Evolutionary conservation across 2,888 invertebrate species (phyloP), one percentile per base, ranked within the genome.

Genomic region (Pterostichus niger): DNA sequence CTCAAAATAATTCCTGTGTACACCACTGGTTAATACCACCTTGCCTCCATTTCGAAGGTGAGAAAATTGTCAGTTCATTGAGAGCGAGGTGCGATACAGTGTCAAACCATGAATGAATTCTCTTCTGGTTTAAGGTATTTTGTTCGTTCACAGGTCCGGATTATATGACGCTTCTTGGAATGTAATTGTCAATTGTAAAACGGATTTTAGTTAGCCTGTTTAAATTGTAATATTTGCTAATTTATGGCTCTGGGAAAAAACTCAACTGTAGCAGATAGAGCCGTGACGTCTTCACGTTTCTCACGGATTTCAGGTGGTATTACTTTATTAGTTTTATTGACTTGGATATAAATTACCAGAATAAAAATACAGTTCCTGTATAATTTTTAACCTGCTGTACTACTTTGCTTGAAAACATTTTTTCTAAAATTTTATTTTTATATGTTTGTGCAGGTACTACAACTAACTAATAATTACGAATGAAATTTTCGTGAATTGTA

Each of bases 31-130:
- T 13, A 68, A 40, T 10, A 24, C 59, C 59, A 59, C 24, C 10
- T 10, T 35, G 13, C 33, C 35, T n/a, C 35, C 10, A 44, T 71
- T 71, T 9, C 2, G 35, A 71, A 80, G 80, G 80, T 80, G 80
- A 52, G 80, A 80, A 80, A 80, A 80, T 80, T 46, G 44, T 68
- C 15, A 17, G 79, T 80, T 80, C 79, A 79, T 64, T 79, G 79
- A 61, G 31, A 11, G 33, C 11, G 10, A n/a, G 15, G 44, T 44
- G 44, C 44, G 68, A 68, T 68, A 40, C 44, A 44, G 15, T 44
- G 76, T 76, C 35, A 61, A 79, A 46, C 46, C 15, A 44, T 68
- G 68, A 80, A 80, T 80, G 80, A 80, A 52, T 31, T 35, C 49
- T 79, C 64, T 1, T 24, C 24, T 24, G 64, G 64, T 68, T 68